Percentiles rank a stretch among this genome's conserved stretches.
These are phyloP conservation scores for Horisme vitalbata DNA, from an alignment of 2,888 invertebrate genomes.

Conservation along the genomic window DNA sequence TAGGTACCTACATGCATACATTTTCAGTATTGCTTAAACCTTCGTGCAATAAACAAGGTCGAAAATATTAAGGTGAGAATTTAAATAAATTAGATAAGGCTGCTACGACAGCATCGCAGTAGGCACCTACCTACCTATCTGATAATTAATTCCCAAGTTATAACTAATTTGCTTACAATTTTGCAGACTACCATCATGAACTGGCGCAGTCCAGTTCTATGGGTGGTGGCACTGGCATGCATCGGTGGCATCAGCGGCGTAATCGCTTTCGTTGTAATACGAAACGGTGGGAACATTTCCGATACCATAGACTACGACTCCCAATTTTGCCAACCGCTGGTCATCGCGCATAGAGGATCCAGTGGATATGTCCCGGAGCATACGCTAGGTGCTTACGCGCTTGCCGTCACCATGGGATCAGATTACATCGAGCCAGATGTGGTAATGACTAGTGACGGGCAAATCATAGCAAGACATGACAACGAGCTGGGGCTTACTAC, in stretches of 20 bases:
- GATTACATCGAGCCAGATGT: slow-evolving; percentile 74
- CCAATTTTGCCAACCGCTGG: slow-evolving; percentile 58
- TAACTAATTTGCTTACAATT: background rate
- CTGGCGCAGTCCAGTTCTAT: slow-evolving; percentile 23
- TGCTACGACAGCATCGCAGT: no score
- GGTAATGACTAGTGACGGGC: slow-evolving; percentile 69
- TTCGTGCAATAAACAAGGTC: slow-evolving; percentile 1
- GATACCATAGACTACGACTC: slow-evolving; percentile 40
- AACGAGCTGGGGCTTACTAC: slow-evolving; percentile 68
- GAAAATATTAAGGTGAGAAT: slow-evolving; percentile 6
- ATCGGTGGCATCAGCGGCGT: slow-evolving; percentile 32
- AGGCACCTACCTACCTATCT: no score
- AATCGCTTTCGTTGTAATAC: slow-evolving; percentile 34
- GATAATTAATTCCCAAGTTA: no score
- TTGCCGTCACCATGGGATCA: slow-evolving; percentile 70
- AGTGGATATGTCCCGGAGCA: slow-evolving; percentile 75
- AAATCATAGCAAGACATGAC: slow-evolving; percentile 69
- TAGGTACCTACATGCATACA: background rate
- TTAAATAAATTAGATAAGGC: background rate
- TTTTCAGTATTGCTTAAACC: slow-evolving; percentile 6
- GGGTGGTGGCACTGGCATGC: slow-evolving; percentile 35
- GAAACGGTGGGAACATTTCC: slow-evolving; percentile 26
- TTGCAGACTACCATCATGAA: slow-evolving; percentile 11
- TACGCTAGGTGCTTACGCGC: slow-evolving; percentile 69
- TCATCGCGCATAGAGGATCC: slow-evolving; percentile 71